Percentiles rank a stretch among this genome's conserved stretches.
These are phyloP conservation scores for Drosophila rhopaloa DNA, from an alignment of 1,140 invertebrate genomes.

Conservation along the genomic window DNA sequence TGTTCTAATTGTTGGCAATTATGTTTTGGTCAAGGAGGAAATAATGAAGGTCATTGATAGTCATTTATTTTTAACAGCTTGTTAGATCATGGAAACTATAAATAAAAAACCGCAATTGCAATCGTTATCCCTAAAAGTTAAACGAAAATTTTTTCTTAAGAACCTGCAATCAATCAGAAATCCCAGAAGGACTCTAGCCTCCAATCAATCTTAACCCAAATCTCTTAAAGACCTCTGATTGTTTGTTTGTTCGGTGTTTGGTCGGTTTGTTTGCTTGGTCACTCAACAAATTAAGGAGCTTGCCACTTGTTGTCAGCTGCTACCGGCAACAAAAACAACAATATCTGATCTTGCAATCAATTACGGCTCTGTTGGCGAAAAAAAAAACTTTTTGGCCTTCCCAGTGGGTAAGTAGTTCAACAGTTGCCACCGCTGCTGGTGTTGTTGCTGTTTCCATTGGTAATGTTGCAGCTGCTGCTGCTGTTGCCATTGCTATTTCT, in stretches of 20 bases:
- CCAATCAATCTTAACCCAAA: conserved; percentile 66
- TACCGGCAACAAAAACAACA: conserved; percentile 36
- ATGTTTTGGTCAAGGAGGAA: conserved; percentile 19
- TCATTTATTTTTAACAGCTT: conserved; percentile 2
- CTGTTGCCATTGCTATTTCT: conserved; percentile 35
- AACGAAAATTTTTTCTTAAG: too few relatives aligned
- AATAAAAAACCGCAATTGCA: conserved; percentile 1
- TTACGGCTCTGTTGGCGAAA: conserved; percentile 39
- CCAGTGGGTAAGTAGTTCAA: conserved; percentile 63
- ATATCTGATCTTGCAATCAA: conserved; percentile 53
- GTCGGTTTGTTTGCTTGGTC: conserved; percentile 70
- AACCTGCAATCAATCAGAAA: neutral
- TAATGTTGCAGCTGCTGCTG: conserved; percentile 25
- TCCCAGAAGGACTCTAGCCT: conserved; percentile 14
- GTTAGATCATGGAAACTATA: neutral
- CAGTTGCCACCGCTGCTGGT: conserved; percentile 26
- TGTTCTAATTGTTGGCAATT: conserved; percentile 43
- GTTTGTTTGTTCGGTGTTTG: conserved; percentile 29
- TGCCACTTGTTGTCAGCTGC: conserved; percentile 56
- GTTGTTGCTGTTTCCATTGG: conserved; percentile 30
- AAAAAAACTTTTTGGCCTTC: conserved; percentile 46
- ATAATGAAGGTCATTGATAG: conserved; percentile 22
- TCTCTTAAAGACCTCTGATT: conserved; percentile 41
- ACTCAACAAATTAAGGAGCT: conserved; percentile 68
- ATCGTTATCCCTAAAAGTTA: too few relatives aligned